A percentile compares a stretch with the other conserved stretches of the same genome.
Evolutionary conservation across 2,797 vertebrate genomes (phyloP).

Genomic region (Sebastes paucispinis): DNA sequence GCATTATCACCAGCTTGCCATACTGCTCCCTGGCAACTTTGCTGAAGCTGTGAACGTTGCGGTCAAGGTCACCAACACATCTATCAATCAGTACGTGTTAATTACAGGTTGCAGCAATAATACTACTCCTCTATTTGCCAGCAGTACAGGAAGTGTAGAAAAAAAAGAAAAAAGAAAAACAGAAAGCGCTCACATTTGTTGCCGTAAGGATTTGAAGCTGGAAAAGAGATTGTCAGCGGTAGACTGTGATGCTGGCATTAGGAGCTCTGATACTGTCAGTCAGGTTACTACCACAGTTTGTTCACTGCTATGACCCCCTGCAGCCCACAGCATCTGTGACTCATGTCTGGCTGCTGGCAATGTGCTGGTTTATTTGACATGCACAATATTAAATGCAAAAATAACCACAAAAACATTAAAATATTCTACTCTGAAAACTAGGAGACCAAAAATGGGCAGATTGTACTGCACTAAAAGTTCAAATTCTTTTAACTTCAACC

Average conservation of each 20-base stretch:
- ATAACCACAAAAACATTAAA: background rate
- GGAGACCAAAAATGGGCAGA: background rate
- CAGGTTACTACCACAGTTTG: constrained; percentile 23
- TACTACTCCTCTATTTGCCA: background rate
- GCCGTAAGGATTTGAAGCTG: constrained; percentile 3
- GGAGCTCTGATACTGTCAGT: constrained; percentile 24
- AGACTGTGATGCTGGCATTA: constrained; percentile 29
- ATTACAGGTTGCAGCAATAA: background rate
- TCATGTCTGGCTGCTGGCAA: constrained; percentile 37
- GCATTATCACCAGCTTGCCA: constrained; percentile 87
- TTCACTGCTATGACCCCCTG: constrained; percentile 13
- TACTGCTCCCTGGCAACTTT: constrained; percentile 88
- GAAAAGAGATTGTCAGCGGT: constrained; percentile 12
- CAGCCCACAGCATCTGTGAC: constrained; percentile 35
- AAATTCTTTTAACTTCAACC: background rate
- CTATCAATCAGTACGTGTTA: background rate
- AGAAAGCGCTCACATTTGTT: background rate
- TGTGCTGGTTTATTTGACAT: constrained; percentile 17
- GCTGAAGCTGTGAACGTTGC: constrained; percentile 86
- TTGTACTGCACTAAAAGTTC: background rate
- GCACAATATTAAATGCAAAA: constrained; percentile 1
- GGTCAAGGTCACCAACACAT: constrained; percentile 72
- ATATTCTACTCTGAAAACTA: background rate
- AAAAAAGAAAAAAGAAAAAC: fast-evolving
- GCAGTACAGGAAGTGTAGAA: background rate